Base-by-base conservation (phyloP, 2,113 vertebrate genomes). In the Ptilorrhoa leucosticta region DNA sequence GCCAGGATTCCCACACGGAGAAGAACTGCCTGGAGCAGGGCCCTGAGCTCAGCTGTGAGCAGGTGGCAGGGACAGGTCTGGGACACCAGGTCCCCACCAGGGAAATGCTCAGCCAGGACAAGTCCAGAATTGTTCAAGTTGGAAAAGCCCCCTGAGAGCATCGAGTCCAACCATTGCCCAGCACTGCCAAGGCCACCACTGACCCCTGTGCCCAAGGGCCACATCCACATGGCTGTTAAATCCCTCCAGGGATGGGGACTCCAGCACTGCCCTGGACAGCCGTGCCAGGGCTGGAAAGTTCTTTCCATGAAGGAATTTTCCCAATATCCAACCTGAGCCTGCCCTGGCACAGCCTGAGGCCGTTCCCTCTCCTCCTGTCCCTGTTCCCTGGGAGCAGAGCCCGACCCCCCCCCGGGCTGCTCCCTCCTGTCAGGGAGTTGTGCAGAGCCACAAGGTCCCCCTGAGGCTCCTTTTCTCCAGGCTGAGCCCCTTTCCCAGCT, bases 321-420 rank as follows among this genome's bases (percentile, higher is more conserved):
- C 39, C 6, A 22, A 4, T 1, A 2, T 6, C 39, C 3, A 3
- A 0, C 18, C 23, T 73, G 31, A 1, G 0, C 18, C 45, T 53
- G 2, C 39, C 45, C 39, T 39, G 23, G 33, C 68, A 10, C 77
- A 81, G 28, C 19, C 9, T 30, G 61, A 18, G 53, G 61, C 87
- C 0, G 1, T 68, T 68, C 30, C 61, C 70, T 68, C 53, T 75
- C 20, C 23, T 89, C 78, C 53, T 68, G 61, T 75, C 69, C 69
- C 87, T 73, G n/a, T 68, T 75, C 78, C 69, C 87, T 82, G 51
- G 30, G 2, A 81, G 51, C 60, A 66, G 5, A 81, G 77, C 51
- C 60, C 7, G 3, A 58, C 24, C 20, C 33, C 17, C 40, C 44
- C 47, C 65, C 9, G 2, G 2, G 54, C 56, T 63, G 56, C 37